Conservation (phyloP, 2,888 invertebrate genomes). For the Camponotus fellah region DNA sequence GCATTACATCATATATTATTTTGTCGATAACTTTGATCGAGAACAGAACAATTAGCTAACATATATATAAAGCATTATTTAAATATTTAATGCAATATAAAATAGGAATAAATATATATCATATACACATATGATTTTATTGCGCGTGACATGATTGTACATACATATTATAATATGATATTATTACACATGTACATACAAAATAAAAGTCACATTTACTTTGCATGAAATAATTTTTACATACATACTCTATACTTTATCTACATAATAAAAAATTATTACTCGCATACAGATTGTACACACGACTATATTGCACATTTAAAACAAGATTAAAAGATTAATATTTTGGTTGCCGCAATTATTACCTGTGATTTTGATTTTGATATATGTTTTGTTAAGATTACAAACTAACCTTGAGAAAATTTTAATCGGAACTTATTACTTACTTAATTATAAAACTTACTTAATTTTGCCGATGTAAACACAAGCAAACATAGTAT, state of each 20-base stretch:
- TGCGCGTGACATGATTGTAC: not conserved
- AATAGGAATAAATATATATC: not conserved
- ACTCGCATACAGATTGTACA: not conserved
- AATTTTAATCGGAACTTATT: not conserved
- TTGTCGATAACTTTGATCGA: no score
- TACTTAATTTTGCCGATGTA: not conserved
- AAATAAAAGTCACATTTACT: not conserved
- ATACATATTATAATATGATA: not conserved
- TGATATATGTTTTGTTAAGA: not conserved
- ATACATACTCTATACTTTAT: not conserved
- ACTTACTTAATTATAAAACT: constrained; percentile 86
- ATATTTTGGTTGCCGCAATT: not conserved
- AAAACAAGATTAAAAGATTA: not conserved
- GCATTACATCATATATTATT: not conserved
- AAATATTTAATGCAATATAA: not conserved
- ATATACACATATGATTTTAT: not conserved
- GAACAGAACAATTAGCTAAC: no score
- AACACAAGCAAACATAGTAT: not conserved
- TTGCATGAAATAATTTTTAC: not conserved
- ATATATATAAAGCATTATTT: no score
- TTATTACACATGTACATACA: no score
- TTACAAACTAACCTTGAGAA: not conserved
- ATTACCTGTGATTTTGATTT: not conserved
- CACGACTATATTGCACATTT: not conserved
- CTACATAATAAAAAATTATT: not conserved